A percentile compares a stretch with the other conserved stretches of the same genome.
phyloP scores from a whole-genome alignment of 1,140 invertebrate genomes.

The Listronotus bonariensis region DNA sequence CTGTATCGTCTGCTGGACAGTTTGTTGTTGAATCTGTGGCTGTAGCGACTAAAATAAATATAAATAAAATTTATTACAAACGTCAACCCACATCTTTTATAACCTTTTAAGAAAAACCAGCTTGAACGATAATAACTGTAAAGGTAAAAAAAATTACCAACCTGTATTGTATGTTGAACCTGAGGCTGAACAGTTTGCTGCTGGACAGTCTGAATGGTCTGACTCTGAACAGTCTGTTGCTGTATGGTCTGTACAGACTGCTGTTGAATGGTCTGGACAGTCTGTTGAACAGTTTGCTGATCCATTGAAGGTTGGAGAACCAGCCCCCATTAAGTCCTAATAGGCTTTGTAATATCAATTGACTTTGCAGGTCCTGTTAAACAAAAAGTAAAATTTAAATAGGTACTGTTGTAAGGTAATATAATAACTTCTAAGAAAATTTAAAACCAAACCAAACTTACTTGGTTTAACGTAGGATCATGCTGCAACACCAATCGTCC shows the following conservation, averaged over 20 bases:
- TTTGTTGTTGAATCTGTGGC: conserved; percentile 52
- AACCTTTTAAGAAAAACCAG: neutral
- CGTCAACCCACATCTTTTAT: too few relatives aligned
- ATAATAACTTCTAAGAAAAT: neutral
- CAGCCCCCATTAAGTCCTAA: conserved; percentile 52
- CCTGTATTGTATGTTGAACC: conserved; percentile 47
- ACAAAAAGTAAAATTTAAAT: neutral
- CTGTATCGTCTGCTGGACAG: conserved; percentile 53
- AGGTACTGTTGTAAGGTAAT: neutral
- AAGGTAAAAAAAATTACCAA: conserved; percentile 7
- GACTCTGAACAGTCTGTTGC: conserved; percentile 54
- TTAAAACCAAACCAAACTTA: neutral
- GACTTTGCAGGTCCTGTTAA: conserved; percentile 51
- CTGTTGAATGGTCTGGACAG: conserved; percentile 55
- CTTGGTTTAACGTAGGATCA: conserved; percentile 51
- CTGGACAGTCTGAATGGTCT: conserved; percentile 54
- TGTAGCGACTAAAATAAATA: conserved; percentile 40
- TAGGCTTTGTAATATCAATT: conserved; percentile 53
- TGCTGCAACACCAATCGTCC: conserved; percentile 54
- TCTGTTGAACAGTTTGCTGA: conserved; percentile 54
- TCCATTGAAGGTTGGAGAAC: conserved; percentile 54
- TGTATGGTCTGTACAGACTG: conserved; percentile 55
- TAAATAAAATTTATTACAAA: too few relatives aligned
- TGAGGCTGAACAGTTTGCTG: conserved; percentile 54
- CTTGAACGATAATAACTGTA: neutral